Conservation (phyloP, 1,140 invertebrate genomes). For the Stegodyphus dumicola region DNA sequence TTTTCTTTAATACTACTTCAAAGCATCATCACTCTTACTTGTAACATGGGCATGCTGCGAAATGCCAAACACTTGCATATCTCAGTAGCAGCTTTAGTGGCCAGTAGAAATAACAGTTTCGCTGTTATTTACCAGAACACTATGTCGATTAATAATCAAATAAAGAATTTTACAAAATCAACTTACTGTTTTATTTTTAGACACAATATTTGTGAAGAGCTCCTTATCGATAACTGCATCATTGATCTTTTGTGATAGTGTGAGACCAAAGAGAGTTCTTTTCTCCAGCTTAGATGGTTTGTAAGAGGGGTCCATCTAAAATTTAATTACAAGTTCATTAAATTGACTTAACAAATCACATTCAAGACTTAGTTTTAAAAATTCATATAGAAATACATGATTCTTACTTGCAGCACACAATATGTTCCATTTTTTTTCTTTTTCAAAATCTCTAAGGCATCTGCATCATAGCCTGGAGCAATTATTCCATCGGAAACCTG, state of each 20-base stretch:
- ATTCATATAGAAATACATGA: not conserved
- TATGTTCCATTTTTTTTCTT: slow-evolving; percentile 97
- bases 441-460: slow-evolving; percentile 87
- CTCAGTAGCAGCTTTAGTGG: too few relatives aligned
- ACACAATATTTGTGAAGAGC: slow-evolving; percentile 87
- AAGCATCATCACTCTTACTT: too few relatives aligned
- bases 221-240: slow-evolving; percentile 84
- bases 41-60: too few relatives aligned
- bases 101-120: too few relatives aligned
- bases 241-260: slow-evolving; percentile 92
- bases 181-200: slow-evolving; percentile 65
- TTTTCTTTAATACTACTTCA: too few relatives aligned
- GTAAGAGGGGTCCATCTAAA: slow-evolving; percentile 88
- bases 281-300: slow-evolving; percentile 84
- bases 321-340: not conserved
- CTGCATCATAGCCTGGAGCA: slow-evolving; percentile 87
- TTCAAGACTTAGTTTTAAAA: not conserved
- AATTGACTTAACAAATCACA: not conserved
- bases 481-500: slow-evolving; percentile 96
- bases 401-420: slow-evolving; percentile 82
- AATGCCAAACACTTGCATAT: too few relatives aligned
- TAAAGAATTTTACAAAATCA: slow-evolving; percentile 5
- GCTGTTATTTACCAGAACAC: not conserved
- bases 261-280: slow-evolving; percentile 90
- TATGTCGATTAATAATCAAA: not conserved